phyloP scores from a whole-genome alignment of 2,113 vertebrate species.

The Phaethornis superciliosus region DNA sequence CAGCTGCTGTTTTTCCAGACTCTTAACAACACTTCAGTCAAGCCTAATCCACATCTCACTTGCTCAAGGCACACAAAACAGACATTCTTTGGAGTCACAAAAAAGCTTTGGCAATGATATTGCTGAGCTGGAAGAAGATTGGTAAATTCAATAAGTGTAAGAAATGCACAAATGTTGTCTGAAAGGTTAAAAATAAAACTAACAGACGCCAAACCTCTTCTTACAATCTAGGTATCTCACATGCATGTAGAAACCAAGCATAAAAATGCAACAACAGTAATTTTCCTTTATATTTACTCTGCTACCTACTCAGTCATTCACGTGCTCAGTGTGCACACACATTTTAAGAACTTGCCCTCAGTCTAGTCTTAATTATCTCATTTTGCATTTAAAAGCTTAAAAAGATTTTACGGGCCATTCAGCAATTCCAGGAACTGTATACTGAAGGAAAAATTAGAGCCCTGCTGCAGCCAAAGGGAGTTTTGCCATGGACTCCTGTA shows the following conservation, averaged over 20 bases:
- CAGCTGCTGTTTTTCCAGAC: neutral
- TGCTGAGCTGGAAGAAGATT: neutral
- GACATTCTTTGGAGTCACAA: neutral
- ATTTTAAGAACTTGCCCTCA: neutral
- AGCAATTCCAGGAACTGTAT: neutral
- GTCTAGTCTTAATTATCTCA: neutral
- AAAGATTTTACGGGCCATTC: neutral
- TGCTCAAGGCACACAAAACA: neutral
- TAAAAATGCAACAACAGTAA: neutral
- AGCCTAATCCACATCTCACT: neutral
- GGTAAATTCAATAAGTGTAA: neutral
- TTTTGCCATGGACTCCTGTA: neutral
- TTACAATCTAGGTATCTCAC: neutral
- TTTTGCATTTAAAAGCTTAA: conserved; percentile 7
- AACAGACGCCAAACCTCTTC: neutral
- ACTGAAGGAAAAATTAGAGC: neutral
- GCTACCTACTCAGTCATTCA: neutral
- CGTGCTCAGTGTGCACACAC: neutral
- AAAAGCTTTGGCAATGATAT: neutral
- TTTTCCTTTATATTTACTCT: neutral
- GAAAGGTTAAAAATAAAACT: neutral
- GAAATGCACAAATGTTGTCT: neutral
- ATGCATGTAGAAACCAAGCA: neutral
- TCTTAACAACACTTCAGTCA: neutral
- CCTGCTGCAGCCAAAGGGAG: neutral